Evolutionary conservation across 2,888 invertebrate species (phyloP), one percentile per base, ranked within the genome.

Genomic region (Malacosoma neustria): DNA sequence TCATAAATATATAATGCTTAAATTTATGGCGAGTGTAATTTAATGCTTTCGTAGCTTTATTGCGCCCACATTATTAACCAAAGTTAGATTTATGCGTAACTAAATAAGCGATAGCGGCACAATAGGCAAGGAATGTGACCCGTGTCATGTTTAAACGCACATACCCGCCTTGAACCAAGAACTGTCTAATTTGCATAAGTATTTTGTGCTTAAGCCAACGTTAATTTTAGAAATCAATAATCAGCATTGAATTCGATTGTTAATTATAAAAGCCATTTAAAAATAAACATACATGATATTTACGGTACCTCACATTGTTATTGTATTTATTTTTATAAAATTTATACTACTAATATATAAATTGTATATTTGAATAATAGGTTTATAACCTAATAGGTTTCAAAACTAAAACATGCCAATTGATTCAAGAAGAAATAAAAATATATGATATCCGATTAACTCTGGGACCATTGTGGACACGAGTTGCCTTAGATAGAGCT

Each of bases 21-120:
- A 64, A 66, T 72, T 65, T 69, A 72, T 63, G 58, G 53, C 36
- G 51, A 46, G 58, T 59, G 57, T 60, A 54, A 51, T 43, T 48
- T 61, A 73, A 73, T 74, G 65, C 68, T 64, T 68, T 61, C 62
- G 70, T 67, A 73, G 59, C 62, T 63, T 63, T 58, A 69, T 67
- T 62, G 61, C 82, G 74, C 84, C 84, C 73, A 84, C 82, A 69
- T 67, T 73, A 74, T 74, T 75, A 81, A 79, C 73, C 56, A 74
- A 79, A 80, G 71, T 63, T 51, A 72, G 79, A 81, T 80, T 81
- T 80, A 82, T 80, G 74, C 71, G 60, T 69, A 61, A 61, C 65
- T 65, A 60, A 49, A 58, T 69, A 59, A 69, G 61, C 70, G 65
- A 71, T 72, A 71, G 71, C 71, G 65, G 72, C 66, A 77, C 80